These are phyloP conservation scores for Brassicogethes aeneus DNA, from an alignment of 2,888 invertebrate species.

Conservation along the genomic window DNA sequence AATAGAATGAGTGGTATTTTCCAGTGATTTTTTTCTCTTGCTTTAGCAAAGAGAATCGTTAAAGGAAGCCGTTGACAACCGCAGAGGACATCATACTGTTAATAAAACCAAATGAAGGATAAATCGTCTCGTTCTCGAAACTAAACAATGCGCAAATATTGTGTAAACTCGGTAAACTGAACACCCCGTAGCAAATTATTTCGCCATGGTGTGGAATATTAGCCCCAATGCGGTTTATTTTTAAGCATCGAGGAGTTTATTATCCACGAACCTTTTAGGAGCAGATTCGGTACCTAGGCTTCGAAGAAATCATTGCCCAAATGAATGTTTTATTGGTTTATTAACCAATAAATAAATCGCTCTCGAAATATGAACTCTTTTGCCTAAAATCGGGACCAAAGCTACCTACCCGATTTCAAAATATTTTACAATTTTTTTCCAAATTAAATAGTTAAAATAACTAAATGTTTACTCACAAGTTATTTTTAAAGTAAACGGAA, in stretches of 20 bases:
- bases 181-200: conserved; percentile 24
- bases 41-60: too few species aligned
- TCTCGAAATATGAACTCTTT: background rate
- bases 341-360: background rate
- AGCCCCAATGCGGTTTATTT: conserved; percentile 27
- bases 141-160: conserved; percentile 10
- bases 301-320: background rate
- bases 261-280: background rate
- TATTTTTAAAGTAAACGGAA: too few species aligned
- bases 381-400: too few species aligned
- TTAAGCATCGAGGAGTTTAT: background rate
- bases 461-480: too few species aligned
- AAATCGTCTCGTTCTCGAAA: background rate
- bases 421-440: too few species aligned
- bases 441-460: too few species aligned
- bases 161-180: conserved; percentile 16
- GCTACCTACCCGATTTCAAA: too few species aligned
- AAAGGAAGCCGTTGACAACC: background rate
- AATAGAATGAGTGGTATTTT: too few species aligned
- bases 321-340: background rate
- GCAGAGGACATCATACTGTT: background rate
- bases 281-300: background rate
- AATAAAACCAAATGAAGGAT: background rate
- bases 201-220: conserved; percentile 21
- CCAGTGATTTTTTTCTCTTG: too few species aligned